phyloP scores from a whole-genome alignment of 2,888 invertebrate species.

The Dione juno region DNA sequence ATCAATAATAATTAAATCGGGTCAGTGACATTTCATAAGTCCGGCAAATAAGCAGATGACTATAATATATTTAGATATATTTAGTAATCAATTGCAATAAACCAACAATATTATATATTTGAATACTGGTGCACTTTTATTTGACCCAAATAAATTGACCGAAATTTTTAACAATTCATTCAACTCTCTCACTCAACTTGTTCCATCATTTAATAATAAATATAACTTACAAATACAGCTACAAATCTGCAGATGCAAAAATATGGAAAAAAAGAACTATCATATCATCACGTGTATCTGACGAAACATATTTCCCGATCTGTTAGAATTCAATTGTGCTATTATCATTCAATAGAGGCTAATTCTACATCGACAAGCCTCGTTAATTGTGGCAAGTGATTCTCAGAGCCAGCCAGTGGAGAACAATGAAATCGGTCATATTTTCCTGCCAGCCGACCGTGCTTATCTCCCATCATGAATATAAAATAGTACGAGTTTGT shows the following conservation, averaged over 20 bases:
- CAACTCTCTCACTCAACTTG: too few relatives aligned
- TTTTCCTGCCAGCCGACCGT: constrained; percentile 80
- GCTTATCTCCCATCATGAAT: constrained; percentile 78
- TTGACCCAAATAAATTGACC: not conserved
- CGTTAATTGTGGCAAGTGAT: constrained; percentile 82
- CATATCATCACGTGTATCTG: constrained; percentile 35
- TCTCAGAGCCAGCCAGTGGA: constrained; percentile 72
- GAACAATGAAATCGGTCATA: constrained; percentile 84
- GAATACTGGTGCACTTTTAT: too few relatives aligned
- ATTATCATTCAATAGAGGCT: constrained; percentile 77
- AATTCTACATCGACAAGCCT: constrained; percentile 82
- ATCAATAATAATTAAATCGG: not conserved
- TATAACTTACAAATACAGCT: not conserved
- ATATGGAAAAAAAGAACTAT: constrained; percentile 21
- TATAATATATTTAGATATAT: not conserved
- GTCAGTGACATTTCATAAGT: not conserved
- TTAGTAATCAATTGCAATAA: not conserved
- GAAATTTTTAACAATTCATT: not conserved
- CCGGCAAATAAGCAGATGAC: not conserved
- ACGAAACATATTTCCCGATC: constrained; percentile 46
- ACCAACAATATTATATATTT: not conserved
- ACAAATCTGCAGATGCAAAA: not conserved
- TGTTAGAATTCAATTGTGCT: constrained; percentile 71
- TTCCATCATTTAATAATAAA: too few relatives aligned
- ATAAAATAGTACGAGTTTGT: constrained; percentile 72